Percentiles rank a stretch among this genome's conserved stretches.
Evolutionary conservation across 2,888 invertebrate genomes (phyloP).

Genomic region (Harmothoe impar): DNA sequence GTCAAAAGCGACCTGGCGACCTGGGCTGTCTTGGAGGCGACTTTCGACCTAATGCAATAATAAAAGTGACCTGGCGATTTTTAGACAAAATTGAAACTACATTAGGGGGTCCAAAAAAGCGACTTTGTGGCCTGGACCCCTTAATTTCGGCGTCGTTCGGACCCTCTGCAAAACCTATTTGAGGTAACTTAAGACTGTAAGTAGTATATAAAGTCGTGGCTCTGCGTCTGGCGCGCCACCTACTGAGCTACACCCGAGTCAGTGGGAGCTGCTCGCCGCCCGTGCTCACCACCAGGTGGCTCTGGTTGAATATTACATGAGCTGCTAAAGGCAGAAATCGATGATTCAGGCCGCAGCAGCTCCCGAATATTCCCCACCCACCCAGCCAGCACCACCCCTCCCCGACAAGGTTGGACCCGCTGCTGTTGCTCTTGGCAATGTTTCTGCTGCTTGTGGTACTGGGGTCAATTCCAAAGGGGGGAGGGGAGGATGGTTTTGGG

Average conservation of each 20-base stretch:
- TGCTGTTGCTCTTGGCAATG: not conserved
- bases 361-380: not conserved
- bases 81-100: no score
- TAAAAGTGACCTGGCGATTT: no score
- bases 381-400: not conserved
- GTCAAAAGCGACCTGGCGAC: no score
- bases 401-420: not conserved
- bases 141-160: no score
- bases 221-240: not conserved
- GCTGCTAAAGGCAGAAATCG: not conserved
- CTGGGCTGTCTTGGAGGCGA: no score
- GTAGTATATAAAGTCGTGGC: slow-evolving; percentile 5
- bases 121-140: no score
- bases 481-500: not conserved
- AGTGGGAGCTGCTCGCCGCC: not conserved
- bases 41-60: no score
- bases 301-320: slow-evolving; percentile 30
- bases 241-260: not conserved
- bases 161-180: no score
- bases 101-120: no score
- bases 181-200: no score
- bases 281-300: slow-evolving; percentile 2
- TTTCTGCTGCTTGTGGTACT: not conserved
- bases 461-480: not conserved
- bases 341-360: not conserved